Conservation (phyloP, 1,140 invertebrate species). For the Condylostylus longicornis region DNA sequence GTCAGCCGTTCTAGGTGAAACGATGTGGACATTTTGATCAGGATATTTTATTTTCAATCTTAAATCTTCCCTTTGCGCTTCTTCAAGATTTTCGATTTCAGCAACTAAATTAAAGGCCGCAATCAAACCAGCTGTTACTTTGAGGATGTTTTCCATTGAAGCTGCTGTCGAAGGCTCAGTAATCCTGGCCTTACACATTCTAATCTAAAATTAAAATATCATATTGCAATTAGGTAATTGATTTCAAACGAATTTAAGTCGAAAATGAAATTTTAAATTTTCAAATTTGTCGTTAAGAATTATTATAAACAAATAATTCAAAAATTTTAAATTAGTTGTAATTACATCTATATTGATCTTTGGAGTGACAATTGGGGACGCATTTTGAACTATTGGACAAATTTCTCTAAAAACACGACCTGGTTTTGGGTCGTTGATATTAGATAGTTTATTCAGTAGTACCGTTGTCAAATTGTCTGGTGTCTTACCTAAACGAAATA, state of each 20-base stretch:
- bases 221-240: too few species aligned
- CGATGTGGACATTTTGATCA: slow-evolving; percentile 72
- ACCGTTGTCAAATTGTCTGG: slow-evolving; percentile 64
- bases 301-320: background rate
- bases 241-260: slow-evolving; percentile 34
- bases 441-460: slow-evolving; percentile 60
- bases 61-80: slow-evolving; percentile 45
- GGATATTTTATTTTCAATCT: slow-evolving; percentile 81
- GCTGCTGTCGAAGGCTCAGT: slow-evolving; percentile 67
- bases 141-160: slow-evolving; percentile 62
- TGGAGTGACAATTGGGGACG: slow-evolving; percentile 42
- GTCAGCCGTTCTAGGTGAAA: slow-evolving; percentile 58
- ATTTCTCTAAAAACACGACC: slow-evolving; percentile 65
- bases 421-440: slow-evolving; percentile 69
- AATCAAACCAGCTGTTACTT: slow-evolving; percentile 84
- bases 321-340: background rate
- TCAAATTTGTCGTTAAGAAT: background rate
- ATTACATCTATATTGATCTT: slow-evolving; percentile 40
- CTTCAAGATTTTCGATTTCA: slow-evolving; percentile 63
- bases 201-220: slow-evolving; percentile 39
- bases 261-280: too few species aligned
- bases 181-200: slow-evolving; percentile 66
- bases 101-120: slow-evolving; percentile 73
- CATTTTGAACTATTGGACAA: slow-evolving; percentile 56
- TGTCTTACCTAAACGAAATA: slow-evolving; percentile 32